phyloP scores from a whole-genome alignment of 30 jellyfish, hydroid and myxozoan genomes.

The Pseudorhiza aurosa region DNA sequence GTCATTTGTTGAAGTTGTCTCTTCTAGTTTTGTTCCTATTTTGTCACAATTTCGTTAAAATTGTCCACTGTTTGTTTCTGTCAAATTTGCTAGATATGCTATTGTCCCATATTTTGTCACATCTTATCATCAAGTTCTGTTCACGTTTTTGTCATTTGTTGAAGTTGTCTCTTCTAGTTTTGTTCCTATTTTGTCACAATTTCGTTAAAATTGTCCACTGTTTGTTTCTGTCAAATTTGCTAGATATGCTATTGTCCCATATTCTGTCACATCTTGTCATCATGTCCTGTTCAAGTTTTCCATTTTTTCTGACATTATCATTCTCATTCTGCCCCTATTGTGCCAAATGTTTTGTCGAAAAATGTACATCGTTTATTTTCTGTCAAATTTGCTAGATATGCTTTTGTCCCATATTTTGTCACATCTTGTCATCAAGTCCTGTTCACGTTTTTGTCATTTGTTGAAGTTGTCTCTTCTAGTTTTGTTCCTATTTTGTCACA shows the following conservation, averaged over 20 bases:
- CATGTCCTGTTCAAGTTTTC: neutral
- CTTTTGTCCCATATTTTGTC: neutral
- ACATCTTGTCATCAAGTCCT: neutral
- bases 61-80: no score
- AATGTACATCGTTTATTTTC: neutral
- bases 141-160: neutral
- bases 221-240: neutral
- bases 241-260: constrained; percentile 8
- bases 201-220: neutral
- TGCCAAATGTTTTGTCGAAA: neutral
- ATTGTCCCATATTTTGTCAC: neutral
- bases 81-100: neutral
- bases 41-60: no score
- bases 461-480: no score
- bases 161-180: neutral
- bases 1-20: no score
- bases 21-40: no score
- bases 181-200: neutral
- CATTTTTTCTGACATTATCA: neutral
- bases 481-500: no score
- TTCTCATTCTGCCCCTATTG: neutral
- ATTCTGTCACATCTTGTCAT: neutral
- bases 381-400: neutral
- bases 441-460: neutral
- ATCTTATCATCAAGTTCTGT: neutral